phyloP scores from a whole-genome alignment of 2,113 vertebrate species.

The Ptychochromis oligacanthus region DNA sequence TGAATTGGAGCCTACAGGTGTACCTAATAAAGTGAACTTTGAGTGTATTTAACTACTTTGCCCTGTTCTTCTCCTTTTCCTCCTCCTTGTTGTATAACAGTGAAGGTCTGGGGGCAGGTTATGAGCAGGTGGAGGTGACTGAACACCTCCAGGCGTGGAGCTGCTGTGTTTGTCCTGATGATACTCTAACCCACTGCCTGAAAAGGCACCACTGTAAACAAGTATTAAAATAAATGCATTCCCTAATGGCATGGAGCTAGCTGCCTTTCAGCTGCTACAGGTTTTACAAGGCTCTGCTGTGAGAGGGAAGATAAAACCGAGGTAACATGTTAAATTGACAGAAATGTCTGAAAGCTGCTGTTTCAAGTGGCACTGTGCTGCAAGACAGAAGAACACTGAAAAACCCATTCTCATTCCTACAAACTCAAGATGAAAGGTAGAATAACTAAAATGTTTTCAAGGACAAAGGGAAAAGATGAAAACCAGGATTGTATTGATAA shows the following conservation, averaged over 20 bases:
- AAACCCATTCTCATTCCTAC: background rate
- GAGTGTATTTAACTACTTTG: background rate
- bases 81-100: slow-evolving; percentile 29
- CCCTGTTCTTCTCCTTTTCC: background rate
- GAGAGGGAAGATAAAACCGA: background rate
- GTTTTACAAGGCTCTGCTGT: background rate
- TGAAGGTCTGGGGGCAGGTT: background rate
- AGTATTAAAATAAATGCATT: slow-evolving; percentile 36
- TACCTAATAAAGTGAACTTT: background rate
- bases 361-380: background rate
- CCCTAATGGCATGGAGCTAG: background rate
- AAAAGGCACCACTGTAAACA: slow-evolving; percentile 2
- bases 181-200: slow-evolving; percentile 19
- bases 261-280: background rate
- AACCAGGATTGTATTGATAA: background rate
- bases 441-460: rapidly evolving
- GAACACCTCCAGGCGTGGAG: slow-evolving; percentile 42
- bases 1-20: background rate
- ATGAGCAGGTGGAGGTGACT: slow-evolving; percentile 33
- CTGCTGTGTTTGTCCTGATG: slow-evolving; percentile 2
- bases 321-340: background rate
- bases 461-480: background rate
- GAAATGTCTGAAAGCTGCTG: background rate
- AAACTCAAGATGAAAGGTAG: background rate
- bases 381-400: background rate